Evolutionary conservation across 2,888 invertebrate genomes (phyloP).

Genomic region (Mesochorus sp.): DNA sequence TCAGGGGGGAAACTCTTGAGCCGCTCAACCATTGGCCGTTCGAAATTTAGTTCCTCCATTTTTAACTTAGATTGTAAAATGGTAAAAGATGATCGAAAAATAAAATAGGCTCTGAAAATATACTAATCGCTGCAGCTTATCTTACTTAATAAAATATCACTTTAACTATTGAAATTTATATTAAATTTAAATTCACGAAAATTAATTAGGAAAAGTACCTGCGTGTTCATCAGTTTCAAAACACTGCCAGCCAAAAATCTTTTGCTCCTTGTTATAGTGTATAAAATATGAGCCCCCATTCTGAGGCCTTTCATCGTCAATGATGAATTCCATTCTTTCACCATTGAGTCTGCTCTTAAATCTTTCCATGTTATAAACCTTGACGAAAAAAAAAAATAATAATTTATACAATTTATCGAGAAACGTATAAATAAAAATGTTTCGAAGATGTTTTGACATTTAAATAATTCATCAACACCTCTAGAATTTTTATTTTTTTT

Average conservation of each 20-base stretch:
- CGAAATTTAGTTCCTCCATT: conserved; percentile 51
- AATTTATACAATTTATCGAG: background rate
- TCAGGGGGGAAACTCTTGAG: conserved; percentile 14
- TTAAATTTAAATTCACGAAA: too few species aligned
- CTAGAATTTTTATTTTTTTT: background rate
- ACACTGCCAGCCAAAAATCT: conserved; percentile 93
- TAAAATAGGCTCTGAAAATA: too few species aligned
- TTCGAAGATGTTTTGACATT: background rate
- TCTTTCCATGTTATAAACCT: conserved; percentile 96
- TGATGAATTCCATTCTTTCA: conserved; percentile 91
- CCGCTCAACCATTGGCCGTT: conserved; percentile 38
- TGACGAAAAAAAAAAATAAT: background rate
- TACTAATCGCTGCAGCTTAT: too few species aligned
- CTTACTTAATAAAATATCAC: too few species aligned
- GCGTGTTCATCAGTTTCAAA: conserved; percentile 92
- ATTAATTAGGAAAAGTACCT: conserved; percentile 88
- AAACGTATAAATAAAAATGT: background rate
- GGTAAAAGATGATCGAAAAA: conserved; percentile 10
- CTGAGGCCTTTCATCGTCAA: conserved; percentile 87
- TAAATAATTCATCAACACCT: background rate
- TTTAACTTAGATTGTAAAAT: conserved; percentile 46
- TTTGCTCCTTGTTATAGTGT: conserved; percentile 90
- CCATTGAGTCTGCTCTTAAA: conserved; percentile 88
- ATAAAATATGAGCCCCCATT: conserved; percentile 87
- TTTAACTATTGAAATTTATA: too few species aligned